Percentiles rank a stretch among this genome's conserved stretches.
phyloP scores from a whole-genome alignment of 2,797 vertebrate species.

The Enteromius anoplus region DNA sequence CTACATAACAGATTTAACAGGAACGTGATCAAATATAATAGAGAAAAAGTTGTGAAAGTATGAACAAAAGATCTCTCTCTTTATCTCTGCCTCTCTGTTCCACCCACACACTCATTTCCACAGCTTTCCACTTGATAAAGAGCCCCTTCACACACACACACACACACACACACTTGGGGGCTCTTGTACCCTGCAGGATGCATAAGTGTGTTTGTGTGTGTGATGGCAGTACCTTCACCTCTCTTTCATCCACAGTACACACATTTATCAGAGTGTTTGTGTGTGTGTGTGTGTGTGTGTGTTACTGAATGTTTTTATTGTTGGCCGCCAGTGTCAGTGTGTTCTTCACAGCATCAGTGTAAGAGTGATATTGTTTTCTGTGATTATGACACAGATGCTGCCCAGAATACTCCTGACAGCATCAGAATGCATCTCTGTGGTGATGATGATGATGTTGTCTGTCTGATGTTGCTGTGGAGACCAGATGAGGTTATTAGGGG shows the following conservation, averaged over 20 bases:
- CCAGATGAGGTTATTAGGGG: constrained; percentile 3
- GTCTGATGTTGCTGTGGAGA: constrained; percentile 6
- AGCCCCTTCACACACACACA: not conserved
- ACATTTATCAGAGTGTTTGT: not conserved
- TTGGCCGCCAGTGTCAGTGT: not conserved
- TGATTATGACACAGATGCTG: not conserved
- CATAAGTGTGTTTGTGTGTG: not conserved
- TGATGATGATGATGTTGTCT: not conserved
- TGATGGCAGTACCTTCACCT: not conserved
- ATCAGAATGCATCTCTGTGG: not conserved
- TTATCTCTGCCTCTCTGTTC: not conserved
- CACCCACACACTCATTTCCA: constrained; percentile 17
- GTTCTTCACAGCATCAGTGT: not conserved
- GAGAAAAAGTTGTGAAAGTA: constrained; percentile 12
- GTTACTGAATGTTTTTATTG: too few species aligned
- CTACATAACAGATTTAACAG: not conserved
- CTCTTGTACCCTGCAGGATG: not conserved
- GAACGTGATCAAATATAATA: not conserved
- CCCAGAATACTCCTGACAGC: not conserved
- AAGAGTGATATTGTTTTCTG: not conserved
- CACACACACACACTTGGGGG: not conserved
- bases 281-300: not conserved
- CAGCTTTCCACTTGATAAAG: constrained; percentile 15
- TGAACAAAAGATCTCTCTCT: constrained; percentile 24
- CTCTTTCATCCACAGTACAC: not conserved